These are phyloP conservation scores for Potorous gilbertii DNA, from an alignment of 2,797 vertebrate genomes.

Conservation along the genomic window DNA sequence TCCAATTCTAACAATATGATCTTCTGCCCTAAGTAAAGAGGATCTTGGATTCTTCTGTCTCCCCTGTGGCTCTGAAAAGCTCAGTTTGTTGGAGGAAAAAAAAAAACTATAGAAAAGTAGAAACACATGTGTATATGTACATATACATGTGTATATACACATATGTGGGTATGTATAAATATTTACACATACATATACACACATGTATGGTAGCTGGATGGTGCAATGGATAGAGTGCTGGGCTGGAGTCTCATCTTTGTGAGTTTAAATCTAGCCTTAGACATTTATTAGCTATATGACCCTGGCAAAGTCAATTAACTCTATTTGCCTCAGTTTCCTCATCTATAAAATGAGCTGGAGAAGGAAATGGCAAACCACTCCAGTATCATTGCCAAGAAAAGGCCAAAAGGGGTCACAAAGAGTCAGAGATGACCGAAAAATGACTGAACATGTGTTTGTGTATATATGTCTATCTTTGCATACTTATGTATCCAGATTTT, in stretches of 20 bases:
- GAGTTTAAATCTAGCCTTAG: not conserved
- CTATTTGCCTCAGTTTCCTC: not conserved
- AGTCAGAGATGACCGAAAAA: not conserved
- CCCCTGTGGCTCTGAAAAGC: not conserved
- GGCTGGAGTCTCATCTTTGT: not conserved
- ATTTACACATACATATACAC: not conserved
- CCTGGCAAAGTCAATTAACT: not conserved
- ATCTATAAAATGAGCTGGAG: not conserved
- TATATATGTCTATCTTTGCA: not conserved
- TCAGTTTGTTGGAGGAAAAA: not conserved
- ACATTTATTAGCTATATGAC: not conserved
- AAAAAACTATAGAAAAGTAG: not conserved
- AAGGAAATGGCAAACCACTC: not conserved
- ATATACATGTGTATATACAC: not conserved
- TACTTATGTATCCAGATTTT: not conserved
- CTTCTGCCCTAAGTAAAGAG: not conserved
- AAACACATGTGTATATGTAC: not conserved
- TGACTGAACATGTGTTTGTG: not conserved
- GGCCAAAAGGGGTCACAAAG: not conserved
- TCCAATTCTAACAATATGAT: not conserved
- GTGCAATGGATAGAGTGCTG: not conserved
- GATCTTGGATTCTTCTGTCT: not conserved
- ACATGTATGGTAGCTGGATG: not conserved
- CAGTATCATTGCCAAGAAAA: not conserved
- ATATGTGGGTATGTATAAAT: not conserved